phyloP scores from a whole-genome alignment of 2,888 invertebrate genomes.

The Drosophila melanocephala region DNA sequence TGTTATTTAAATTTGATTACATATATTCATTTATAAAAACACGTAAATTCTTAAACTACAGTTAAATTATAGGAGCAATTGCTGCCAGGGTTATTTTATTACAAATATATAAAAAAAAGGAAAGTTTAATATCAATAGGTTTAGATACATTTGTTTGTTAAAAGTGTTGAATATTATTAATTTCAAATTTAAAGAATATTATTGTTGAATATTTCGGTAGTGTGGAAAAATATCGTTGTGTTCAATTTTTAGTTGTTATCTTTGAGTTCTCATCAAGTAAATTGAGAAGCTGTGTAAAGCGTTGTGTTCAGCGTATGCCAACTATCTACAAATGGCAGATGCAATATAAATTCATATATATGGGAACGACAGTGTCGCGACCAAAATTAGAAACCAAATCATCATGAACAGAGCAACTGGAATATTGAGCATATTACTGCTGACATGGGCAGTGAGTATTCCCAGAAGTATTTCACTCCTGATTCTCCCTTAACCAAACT shows the following conservation, averaged over 20 bases:
- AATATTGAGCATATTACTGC: slow-evolving; percentile 41
- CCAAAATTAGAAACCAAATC: slow-evolving; percentile 22
- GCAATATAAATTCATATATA: slow-evolving; percentile 40
- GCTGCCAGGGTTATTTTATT: background rate
- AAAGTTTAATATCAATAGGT: background rate
- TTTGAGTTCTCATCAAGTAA: slow-evolving; percentile 37
- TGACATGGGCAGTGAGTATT: slow-evolving; percentile 52
- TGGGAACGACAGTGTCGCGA: background rate
- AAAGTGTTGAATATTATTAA: background rate
- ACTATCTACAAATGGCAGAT: slow-evolving; percentile 1
- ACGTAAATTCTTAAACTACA: background rate
- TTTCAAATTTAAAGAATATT: background rate
- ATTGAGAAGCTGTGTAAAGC: slow-evolving; percentile 49
- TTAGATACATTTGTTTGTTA: background rate
- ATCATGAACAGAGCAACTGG: slow-evolving; percentile 39
- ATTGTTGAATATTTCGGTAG: background rate
- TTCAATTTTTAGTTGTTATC: background rate
- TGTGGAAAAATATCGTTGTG: background rate
- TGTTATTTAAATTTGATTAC: background rate
- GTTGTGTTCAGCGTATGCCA: slow-evolving; percentile 13
- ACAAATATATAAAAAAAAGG: background rate
- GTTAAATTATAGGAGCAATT: background rate
- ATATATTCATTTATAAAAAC: background rate
- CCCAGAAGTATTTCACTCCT: background rate
- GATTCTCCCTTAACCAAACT: background rate